phyloP scores from a whole-genome alignment of 2,888 invertebrate species.

The Diarsia mendica region DNA sequence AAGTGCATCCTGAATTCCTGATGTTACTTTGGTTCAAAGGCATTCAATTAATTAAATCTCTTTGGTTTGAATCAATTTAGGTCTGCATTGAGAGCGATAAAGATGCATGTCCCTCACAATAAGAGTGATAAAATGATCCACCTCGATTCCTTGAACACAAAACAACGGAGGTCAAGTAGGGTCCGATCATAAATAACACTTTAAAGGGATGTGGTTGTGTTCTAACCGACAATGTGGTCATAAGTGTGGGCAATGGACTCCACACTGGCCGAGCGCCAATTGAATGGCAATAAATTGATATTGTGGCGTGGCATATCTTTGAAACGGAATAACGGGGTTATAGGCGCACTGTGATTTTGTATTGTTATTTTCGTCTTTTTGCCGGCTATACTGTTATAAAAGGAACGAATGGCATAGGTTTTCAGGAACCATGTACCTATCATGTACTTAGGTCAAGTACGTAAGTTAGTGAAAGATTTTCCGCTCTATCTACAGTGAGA shows the following conservation, averaged over 20 bases:
- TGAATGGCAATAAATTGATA: slow-evolving; percentile 61
- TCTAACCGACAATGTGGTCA: slow-evolving; percentile 33
- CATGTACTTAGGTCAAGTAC: too few species aligned
- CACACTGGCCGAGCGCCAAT: slow-evolving; percentile 44
- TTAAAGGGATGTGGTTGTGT: slow-evolving; percentile 44
- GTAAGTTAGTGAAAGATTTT: background rate
- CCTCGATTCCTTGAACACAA: slow-evolving; percentile 24
- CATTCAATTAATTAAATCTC: too few species aligned
- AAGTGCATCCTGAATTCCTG: background rate
- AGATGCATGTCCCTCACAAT: slow-evolving; percentile 4
- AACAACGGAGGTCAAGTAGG: slow-evolving; percentile 47
- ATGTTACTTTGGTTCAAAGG: background rate
- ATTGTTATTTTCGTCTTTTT: background rate
- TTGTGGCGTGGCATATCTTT: slow-evolving; percentile 31
- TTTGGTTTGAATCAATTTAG: background rate
- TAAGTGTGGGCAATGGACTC: slow-evolving; percentile 52
- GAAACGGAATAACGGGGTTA: slow-evolving; percentile 17
- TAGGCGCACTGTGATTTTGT: slow-evolving; percentile 12
- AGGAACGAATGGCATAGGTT: background rate
- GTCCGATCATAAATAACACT: slow-evolving; percentile 64
- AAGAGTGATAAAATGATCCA: slow-evolving; percentile 20
- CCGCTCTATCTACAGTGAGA: too few species aligned
- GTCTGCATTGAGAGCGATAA: background rate
- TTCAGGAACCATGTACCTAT: background rate
- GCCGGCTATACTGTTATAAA: background rate